Base-by-base conservation (phyloP, 2,113 vertebrate species). In the Cathartes aura region DNA sequence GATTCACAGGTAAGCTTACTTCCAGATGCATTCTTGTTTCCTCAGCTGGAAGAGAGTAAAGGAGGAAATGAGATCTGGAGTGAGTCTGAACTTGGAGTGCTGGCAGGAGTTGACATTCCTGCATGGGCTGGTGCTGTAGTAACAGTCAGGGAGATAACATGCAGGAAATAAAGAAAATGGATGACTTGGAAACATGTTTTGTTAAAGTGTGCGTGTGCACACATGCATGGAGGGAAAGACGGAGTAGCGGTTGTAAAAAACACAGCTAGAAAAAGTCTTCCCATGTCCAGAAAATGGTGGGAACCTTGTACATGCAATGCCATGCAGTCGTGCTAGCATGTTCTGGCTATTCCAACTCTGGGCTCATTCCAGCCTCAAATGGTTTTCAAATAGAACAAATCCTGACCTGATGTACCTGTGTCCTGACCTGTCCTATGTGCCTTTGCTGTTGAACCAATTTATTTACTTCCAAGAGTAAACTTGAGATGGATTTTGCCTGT, bases 1-100 rank as follows among this genome's bases (percentile, higher is more conserved):
- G 97, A 97, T 24, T 93, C 98, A 4, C 96, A 96, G 71, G 96
- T 96, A 76, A 96, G 95, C 56, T 94, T 97, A 47, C 80, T 86
- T 75, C 42, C n/a, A 47, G 38, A 15, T 47, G 34, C 48, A 14
- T 59, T 78, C 34, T 30, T 64, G 20, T 53, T 79, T 79, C 20
- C 5, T 92, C 64, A 48, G 38, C 30, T 82, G 43, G 22, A 27
- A 43, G 21, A 74, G 13, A 29, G 2, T 53, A 43, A 70, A 76
- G 59, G 36, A 81, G 38, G 36, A 64, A 72, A 52, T 42, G 21
- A 84, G 30, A 52, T 55, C 23, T 45, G 56, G 56, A 88, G 29
- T 36, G 45, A 63, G 42, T 86, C 40, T 89, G 81, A 87, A 42
- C 59, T 81, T 62, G 40, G n/a, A 56, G 12, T 19, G 42, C 52